Conservation (phyloP, 1,140 invertebrate genomes). For the Onthophagus taurus region DNA sequence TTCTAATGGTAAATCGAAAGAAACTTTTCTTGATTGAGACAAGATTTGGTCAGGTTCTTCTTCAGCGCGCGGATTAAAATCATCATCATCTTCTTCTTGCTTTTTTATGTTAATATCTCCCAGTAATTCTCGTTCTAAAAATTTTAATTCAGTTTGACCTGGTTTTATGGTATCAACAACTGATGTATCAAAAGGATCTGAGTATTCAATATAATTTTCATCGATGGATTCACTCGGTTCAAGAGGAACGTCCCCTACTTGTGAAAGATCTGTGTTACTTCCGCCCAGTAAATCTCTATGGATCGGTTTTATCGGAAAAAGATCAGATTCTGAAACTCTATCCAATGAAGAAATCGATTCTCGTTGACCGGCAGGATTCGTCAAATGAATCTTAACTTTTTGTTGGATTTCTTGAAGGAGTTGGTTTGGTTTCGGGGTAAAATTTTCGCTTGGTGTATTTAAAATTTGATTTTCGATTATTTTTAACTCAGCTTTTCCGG, state of each 20-base stretch:
- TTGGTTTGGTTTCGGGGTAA: constrained; percentile 57
- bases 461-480: constrained; percentile 53
- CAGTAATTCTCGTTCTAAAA: constrained; percentile 67
- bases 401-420: constrained; percentile 22
- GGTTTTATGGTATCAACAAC: constrained; percentile 59
- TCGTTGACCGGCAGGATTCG: constrained; percentile 39
- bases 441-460: constrained; percentile 46
- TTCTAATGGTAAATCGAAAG: constrained; percentile 53
- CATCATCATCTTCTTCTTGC: constrained; percentile 48
- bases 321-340: constrained; percentile 20
- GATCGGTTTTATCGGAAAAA: constrained; percentile 34
- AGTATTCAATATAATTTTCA: constrained; percentile 48
- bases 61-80: constrained; percentile 66
- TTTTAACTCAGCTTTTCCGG: constrained; percentile 54
- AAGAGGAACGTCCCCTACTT: constrained; percentile 57
- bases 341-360: constrained; percentile 44
- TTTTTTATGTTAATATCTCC: constrained; percentile 33
- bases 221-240: constrained; percentile 44
- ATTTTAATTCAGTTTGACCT: constrained; percentile 66
- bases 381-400: constrained; percentile 47
- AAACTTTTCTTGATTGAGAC: constrained; percentile 41
- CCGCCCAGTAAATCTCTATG: constrained; percentile 59
- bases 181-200: constrained; percentile 81
- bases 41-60: constrained; percentile 22
- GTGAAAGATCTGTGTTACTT: constrained; percentile 62